Conservation (phyloP, 2,888 invertebrate genomes). For the Eilema griseolum region DNA sequence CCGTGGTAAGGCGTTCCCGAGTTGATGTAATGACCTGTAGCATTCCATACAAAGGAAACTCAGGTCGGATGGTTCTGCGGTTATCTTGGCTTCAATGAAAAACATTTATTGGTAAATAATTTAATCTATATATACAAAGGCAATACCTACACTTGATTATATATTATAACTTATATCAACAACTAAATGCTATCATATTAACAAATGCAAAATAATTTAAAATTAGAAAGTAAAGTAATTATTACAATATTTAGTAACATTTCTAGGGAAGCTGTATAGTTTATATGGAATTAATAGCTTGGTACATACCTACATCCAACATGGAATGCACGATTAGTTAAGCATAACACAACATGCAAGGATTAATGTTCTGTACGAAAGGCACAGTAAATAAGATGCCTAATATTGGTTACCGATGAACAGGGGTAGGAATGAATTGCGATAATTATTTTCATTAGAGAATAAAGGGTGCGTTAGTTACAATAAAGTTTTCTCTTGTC, state of each 20-base stretch:
- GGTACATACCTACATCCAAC: conserved; percentile 29
- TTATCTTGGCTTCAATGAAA: background rate
- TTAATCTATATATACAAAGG: conserved; percentile 50
- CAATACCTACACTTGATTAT: conserved; percentile 45
- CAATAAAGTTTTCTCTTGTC: too few relatives aligned
- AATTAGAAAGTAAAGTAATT: conserved; percentile 15
- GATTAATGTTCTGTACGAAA: conserved; percentile 17
- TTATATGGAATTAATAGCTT: conserved; percentile 1
- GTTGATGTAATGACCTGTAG: too few relatives aligned
- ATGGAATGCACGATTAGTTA: conserved; percentile 58
- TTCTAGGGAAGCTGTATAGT: conserved; percentile 11
- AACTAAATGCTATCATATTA: conserved; percentile 24
- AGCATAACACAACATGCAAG: conserved; percentile 39
- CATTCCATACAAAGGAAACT: too few relatives aligned
- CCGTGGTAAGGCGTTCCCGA: too few relatives aligned
- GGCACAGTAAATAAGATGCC: background rate
- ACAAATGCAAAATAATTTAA: conserved; percentile 40
- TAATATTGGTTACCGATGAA: background rate
- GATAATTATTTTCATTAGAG: too few relatives aligned
- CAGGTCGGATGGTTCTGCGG: too few relatives aligned
- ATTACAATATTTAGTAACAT: conserved; percentile 12
- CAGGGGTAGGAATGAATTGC: background rate
- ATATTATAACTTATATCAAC: conserved; percentile 42
- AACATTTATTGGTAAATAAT: conserved; percentile 30
- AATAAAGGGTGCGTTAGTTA: too few relatives aligned